Percentiles rank a stretch among this genome's conserved stretches.
Evolutionary conservation across 2,797 vertebrate species (phyloP).

Genomic region (Rhinatrema bivittatum): DNA sequence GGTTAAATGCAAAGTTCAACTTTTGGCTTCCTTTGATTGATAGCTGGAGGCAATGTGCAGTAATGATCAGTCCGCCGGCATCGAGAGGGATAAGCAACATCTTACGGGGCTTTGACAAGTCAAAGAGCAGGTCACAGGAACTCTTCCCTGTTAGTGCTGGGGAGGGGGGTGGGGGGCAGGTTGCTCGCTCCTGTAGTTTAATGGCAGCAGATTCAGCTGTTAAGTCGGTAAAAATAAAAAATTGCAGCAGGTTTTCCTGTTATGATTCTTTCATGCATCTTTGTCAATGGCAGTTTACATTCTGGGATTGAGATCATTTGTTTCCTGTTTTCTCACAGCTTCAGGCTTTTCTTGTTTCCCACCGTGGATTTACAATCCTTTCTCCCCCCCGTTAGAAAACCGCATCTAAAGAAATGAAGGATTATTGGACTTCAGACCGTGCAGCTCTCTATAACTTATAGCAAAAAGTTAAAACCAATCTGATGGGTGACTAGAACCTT

Average conservation of each 20-base stretch:
- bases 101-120: slow-evolving; percentile 48
- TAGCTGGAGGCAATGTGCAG: slow-evolving; percentile 71
- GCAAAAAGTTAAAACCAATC: slow-evolving; percentile 33
- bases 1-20: slow-evolving; percentile 54
- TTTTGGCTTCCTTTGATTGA: slow-evolving; percentile 77
- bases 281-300: slow-evolving; percentile 56
- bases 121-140: slow-evolving; percentile 28
- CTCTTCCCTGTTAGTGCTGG: slow-evolving; percentile 22
- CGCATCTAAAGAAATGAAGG: slow-evolving; percentile 80
- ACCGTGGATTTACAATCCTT: slow-evolving; percentile 71
- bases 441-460: slow-evolving; percentile 43
- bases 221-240: slow-evolving; percentile 54
- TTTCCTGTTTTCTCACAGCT: slow-evolving; percentile 86
- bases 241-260: slow-evolving; percentile 37
- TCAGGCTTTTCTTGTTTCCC: slow-evolving; percentile 70
- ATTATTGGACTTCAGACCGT: slow-evolving; percentile 80
- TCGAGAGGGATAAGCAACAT: slow-evolving; percentile 67
- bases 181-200: slow-evolving; percentile 10
- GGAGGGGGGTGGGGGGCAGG: too few species aligned
- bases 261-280: slow-evolving; percentile 49
- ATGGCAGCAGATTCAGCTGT: slow-evolving; percentile 21
- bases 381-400: slow-evolving; percentile 67
- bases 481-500: slow-evolving; percentile 21
- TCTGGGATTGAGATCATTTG: slow-evolving; percentile 72
- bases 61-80: slow-evolving; percentile 78